Conservation (phyloP, 2,797 vertebrate genomes). For the Rhodeus uyekii region DNA sequence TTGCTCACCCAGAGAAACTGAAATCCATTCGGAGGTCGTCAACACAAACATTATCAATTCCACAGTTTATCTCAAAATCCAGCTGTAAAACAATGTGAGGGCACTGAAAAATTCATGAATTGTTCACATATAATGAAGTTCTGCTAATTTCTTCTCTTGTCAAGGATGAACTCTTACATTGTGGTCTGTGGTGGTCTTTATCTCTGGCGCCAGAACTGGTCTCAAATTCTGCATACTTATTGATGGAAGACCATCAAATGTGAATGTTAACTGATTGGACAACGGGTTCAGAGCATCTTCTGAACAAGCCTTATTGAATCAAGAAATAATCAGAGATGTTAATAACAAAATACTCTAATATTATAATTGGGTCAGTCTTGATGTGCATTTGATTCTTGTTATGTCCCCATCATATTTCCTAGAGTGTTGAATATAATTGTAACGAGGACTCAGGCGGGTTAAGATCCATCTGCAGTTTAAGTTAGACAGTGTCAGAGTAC, state of each 20-base stretch:
- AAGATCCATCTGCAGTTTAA: too few species aligned
- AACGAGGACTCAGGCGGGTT: too few species aligned
- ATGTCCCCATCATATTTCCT: too few species aligned
- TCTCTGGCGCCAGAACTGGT: slow-evolving; percentile 67
- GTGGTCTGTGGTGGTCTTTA: slow-evolving; percentile 55
- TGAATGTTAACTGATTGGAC: slow-evolving; percentile 73
- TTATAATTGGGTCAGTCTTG: not conserved
- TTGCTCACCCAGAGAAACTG: slow-evolving; percentile 65
- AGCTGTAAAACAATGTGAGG: slow-evolving; percentile 66
- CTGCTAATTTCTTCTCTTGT: not conserved
- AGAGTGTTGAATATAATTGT: too few species aligned
- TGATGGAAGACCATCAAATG: slow-evolving; percentile 69
- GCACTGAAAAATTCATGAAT: not conserved
- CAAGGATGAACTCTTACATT: slow-evolving; percentile 59
- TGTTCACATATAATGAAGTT: not conserved
- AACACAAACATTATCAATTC: slow-evolving; percentile 71
- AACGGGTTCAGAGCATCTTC: slow-evolving; percentile 77
- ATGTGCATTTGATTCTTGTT: not conserved
- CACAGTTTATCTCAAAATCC: slow-evolving; percentile 81
- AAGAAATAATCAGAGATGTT: not conserved
- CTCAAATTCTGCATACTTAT: slow-evolving; percentile 41
- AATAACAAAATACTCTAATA: not conserved
- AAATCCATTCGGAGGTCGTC: slow-evolving; percentile 62
- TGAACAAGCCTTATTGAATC: slow-evolving; percentile 39
- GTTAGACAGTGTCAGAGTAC: too few species aligned